phyloP scores from a whole-genome alignment of 2,113 vertebrate species.

The Dasypus novemcinctus region DNA sequence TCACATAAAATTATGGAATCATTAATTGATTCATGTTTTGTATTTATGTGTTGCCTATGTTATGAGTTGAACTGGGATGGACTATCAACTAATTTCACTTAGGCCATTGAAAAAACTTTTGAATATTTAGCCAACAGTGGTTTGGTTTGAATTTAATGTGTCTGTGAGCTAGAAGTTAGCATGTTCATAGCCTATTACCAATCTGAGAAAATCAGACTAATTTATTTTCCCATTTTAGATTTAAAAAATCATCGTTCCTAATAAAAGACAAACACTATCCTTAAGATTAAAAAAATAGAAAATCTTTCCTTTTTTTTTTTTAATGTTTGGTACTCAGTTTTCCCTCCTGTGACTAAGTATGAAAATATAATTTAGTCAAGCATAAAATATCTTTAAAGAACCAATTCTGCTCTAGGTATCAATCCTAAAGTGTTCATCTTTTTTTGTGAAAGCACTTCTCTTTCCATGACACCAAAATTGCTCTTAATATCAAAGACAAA shows the following conservation, averaged over 20 bases:
- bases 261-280: constrained; percentile 64
- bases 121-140: constrained; percentile 48
- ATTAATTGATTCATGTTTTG: constrained; percentile 44
- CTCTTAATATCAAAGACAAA: background rate
- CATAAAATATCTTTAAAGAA: constrained; percentile 42
- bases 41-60: constrained; percentile 42
- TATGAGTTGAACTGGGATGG: constrained; percentile 25
- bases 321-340: background rate
- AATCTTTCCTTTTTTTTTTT: background rate
- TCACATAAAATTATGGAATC: constrained; percentile 3
- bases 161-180: constrained; percentile 46
- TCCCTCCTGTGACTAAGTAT: background rate
- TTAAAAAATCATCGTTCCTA: constrained; percentile 57
- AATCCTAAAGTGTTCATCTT: background rate
- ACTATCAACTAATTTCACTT: constrained; percentile 65
- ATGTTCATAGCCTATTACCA: constrained; percentile 48
- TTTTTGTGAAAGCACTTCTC: constrained; percentile 9
- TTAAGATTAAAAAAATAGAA: constrained; percentile 23
- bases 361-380: constrained; percentile 42
- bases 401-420: constrained; percentile 8
- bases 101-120: constrained; percentile 47
- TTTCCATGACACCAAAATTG: background rate
- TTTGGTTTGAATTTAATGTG: constrained; percentile 56
- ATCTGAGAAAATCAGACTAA: constrained; percentile 53
- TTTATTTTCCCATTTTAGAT: constrained; percentile 65